Percentiles rank a stretch among this genome's conserved stretches.
These are phyloP conservation scores for Paradisaea rubra DNA, from an alignment of 2,113 vertebrate genomes.

Conservation along the genomic window DNA sequence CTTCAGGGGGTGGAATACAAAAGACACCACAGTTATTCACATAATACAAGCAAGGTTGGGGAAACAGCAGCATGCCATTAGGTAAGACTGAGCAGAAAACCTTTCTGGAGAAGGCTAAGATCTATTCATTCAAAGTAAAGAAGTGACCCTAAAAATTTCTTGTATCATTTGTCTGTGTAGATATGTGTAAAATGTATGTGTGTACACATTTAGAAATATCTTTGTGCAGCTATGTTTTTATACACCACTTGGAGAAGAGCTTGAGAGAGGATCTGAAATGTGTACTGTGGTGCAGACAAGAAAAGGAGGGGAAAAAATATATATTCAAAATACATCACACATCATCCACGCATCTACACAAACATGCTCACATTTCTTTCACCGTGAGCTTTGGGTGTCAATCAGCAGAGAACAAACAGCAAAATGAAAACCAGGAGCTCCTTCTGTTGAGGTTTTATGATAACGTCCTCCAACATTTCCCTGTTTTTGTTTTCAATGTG, in stretches of 20 bases:
- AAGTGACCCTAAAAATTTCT: conserved; percentile 39
- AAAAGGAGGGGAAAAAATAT: conserved; percentile 29
- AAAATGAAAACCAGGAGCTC: conserved; percentile 62
- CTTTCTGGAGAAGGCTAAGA: conserved; percentile 47
- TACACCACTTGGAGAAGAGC: conserved; percentile 47
- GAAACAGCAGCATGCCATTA: conserved; percentile 64
- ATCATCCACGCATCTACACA: conserved; percentile 29
- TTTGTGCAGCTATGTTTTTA: conserved; percentile 20
- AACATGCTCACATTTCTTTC: conserved; percentile 22
- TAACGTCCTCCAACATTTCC: conserved; percentile 40
- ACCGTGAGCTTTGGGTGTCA: conserved; percentile 59
- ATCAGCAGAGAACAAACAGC: conserved; percentile 66
- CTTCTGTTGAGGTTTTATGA: conserved; percentile 61
- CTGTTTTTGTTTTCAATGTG: conserved; percentile 56
- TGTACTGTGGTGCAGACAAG: conserved; percentile 47
- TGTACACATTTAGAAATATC: background rate
- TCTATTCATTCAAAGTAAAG: conserved; percentile 55
- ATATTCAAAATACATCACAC: conserved; percentile 61
- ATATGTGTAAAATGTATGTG: background rate
- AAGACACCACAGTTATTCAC: conserved; percentile 63
- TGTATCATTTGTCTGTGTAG: conserved; percentile 6
- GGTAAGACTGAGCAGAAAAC: conserved; percentile 50
- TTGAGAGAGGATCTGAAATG: conserved; percentile 56
- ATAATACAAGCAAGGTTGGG: conserved; percentile 60
- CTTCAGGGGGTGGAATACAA: conserved; percentile 72